Evolutionary conservation across 2,113 vertebrate species (phyloP), one percentile per base, ranked within the genome.

Genomic region (Polyodon spathula): DNA sequence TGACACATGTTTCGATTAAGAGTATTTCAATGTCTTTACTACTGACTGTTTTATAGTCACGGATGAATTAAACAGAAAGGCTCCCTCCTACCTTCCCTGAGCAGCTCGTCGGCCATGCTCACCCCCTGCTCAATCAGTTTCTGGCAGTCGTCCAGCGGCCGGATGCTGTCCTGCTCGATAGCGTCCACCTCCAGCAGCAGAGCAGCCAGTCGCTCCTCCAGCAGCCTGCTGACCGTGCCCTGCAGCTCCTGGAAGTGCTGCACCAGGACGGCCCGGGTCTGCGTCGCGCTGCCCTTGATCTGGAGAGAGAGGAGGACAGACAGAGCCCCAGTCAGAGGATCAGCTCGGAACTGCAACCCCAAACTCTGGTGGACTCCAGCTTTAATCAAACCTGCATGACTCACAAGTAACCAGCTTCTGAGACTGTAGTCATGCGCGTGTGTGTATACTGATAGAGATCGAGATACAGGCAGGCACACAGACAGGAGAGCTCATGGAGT

Each of bases 121-220:
- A 93, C 81, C 4, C 92, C 91, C 0, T 90, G 88, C 60, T 93
- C 89, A 17, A 93, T 89, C 9, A 93, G 83, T 63, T 91, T 93
- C 82, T 90, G 92, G 74, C 92, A 93, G 68, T 93, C 92, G 16
- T 93, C 89, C 62, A 93, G 66, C 0, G 92, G 92, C 37, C 88
- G 89, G 72, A 93, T 84, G 68, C 87, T 93, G 42, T 92, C 87
- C 43, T 86, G 86, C 66, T 92, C 90, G 37, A 92, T 86, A 56
- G 63, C 50, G 44, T 91, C 87, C 65, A 93, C 91, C n/a, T 93
- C 83, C 67, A 88, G 86, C 68, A 92, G 79, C 69, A 93, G 76
- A 5, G 71, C 71, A 38, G 63, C 62, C 65, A 91, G 81, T 0
- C 91, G 68, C 62, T 93, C 88, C 12, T 84, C 84, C 73, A 93